Evolutionary conservation across 2,113 vertebrate genomes (phyloP), one percentile per base, ranked within the genome.

Genomic region (Trichomycterus rosablanca): DNA sequence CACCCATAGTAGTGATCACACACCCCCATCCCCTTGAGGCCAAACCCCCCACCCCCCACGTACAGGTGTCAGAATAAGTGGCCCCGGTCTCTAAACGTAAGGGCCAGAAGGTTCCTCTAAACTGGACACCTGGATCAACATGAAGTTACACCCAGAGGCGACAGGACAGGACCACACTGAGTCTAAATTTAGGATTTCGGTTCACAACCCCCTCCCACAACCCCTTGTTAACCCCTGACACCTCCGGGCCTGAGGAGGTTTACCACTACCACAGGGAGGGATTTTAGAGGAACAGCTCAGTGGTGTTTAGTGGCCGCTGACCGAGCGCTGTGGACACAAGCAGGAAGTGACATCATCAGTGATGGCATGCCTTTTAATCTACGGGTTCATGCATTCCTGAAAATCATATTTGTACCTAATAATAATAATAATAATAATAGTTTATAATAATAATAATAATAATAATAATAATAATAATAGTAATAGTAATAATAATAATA

Each of bases 51-150:
- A 3, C 5, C 35, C 14, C 9, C 9, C 8, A 32, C 11, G 9
- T 8, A 22, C 48, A 63, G 49, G 22, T 63, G 60, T 30, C 10
- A 28, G 49, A 53, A 30, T 48, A 49, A 49, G 20, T 49, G n/a
- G n/a, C n/a, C n/a, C 19, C 39, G 19, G 5, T 24, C 24, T 24
- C 44, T 18, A 20, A 37, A 37, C 37, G 7, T 26, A n/a, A 46
- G 16, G 23, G 54, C 18, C 64, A 52, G 39, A 37, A 40, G 39
- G n/a, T 42, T 43, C 48, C 19, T 57, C 53, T 63, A 52, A 58
- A 46, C 54, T 59, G 64, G 62, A 64, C 60, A 55, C 68, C 59
- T 59, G 46, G 23, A 69, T 70, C 67, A 59, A 64, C 68, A 63
- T 37, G 12, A 9, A 9, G 32, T 49, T 53, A n/a, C 2, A n/a